phyloP scores from a whole-genome alignment of 2,797 vertebrate genomes.

The Falco rusticolus region DNA sequence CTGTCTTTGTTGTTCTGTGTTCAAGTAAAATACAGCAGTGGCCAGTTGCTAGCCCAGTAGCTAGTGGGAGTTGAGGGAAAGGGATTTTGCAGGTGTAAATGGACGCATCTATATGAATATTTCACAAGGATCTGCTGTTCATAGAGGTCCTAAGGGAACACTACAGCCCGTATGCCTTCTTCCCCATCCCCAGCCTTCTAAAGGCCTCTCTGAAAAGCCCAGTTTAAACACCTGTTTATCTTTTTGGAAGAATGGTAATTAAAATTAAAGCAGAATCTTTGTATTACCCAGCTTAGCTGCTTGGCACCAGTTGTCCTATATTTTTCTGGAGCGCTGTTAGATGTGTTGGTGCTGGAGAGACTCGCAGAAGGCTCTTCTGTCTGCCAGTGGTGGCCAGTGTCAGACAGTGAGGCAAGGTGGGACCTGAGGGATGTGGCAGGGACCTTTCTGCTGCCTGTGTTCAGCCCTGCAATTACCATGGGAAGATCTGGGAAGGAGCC shows the following conservation, averaged over 20 bases:
- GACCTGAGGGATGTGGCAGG: accelerated
- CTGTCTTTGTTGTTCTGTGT: background rate
- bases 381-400: background rate
- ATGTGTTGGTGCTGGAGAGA: background rate
- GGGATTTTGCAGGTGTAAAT: background rate
- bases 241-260: background rate
- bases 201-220: background rate
- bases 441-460: background rate
- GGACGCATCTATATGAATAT: background rate
- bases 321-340: background rate
- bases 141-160: background rate
- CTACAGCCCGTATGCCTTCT: background rate
- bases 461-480: background rate
- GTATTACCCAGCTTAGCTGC: background rate
- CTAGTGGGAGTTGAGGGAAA: background rate
- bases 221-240: background rate
- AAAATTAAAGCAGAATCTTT: background rate
- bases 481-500: background rate
- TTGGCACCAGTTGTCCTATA: background rate
- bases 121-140: background rate
- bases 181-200: background rate
- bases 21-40: background rate
- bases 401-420: background rate
- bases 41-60: background rate
- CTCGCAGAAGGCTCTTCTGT: background rate